Percentiles rank a stretch among this genome's conserved stretches.
Conservation (phyloP, 2,888 invertebrate species). For the Tenthredo amoena region DNA sequence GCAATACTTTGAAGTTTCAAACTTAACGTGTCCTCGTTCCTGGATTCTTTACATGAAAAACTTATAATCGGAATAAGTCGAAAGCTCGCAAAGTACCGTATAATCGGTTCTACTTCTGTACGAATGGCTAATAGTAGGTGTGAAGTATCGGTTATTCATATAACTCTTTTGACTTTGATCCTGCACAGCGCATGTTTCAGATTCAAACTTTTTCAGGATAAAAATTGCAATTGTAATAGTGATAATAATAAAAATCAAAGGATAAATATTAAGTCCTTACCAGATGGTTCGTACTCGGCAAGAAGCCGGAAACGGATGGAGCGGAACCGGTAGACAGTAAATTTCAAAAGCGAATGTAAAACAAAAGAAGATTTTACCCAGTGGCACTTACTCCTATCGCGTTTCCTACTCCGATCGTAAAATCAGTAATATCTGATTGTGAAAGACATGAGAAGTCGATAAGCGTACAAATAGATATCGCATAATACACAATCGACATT, state of each 20-base stretch:
- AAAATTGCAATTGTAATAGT: background rate
- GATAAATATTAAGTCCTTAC: conserved; percentile 13
- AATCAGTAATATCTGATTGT: background rate
- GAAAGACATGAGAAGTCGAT: background rate
- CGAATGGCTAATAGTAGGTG: background rate
- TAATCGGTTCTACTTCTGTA: conserved; percentile 11
- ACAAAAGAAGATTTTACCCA: conserved; percentile 35
- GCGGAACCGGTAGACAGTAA: conserved; percentile 15
- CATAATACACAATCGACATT: background rate
- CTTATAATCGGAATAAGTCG: background rate
- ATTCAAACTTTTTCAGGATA: background rate
- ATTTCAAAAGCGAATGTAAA: background rate
- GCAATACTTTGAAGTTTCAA: background rate
- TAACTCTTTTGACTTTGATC: conserved; percentile 40
- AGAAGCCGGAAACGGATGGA: conserved; percentile 38
- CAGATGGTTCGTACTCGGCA: conserved; percentile 35
- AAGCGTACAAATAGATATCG: background rate
- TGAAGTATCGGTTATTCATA: conserved; percentile 5
- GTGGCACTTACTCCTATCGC: background rate
- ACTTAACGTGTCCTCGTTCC: background rate
- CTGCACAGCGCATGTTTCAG: background rate
- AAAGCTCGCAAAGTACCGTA: background rate
- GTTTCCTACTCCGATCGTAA: background rate
- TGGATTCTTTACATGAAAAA: background rate
- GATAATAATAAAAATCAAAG: conserved; percentile 38